Percentiles rank a stretch among this genome's conserved stretches.
Evolutionary conservation across 2,888 invertebrate species (phyloP).

Genomic region (Pyrrhia umbra): DNA sequence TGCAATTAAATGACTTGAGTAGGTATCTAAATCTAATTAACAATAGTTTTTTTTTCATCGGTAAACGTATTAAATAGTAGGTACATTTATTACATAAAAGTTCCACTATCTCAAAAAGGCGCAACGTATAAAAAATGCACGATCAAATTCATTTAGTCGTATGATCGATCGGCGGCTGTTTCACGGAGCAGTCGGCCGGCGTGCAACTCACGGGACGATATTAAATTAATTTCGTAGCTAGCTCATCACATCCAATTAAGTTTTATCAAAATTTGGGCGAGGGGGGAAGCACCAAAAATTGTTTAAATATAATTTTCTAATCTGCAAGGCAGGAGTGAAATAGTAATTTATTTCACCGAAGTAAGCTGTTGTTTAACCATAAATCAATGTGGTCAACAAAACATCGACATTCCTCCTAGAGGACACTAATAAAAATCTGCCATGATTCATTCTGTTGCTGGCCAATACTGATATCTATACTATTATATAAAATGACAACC

Average conservation of each 20-base stretch:
- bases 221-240: constrained; percentile 31
- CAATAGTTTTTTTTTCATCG: too few relatives aligned
- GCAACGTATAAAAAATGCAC: constrained; percentile 24
- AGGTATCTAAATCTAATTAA: too few relatives aligned
- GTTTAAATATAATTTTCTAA: too few relatives aligned
- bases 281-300: neutral
- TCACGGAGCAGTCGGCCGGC: neutral
- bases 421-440: neutral
- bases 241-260: neutral
- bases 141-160: constrained; percentile 23
- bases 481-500: too few relatives aligned
- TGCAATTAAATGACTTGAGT: too few relatives aligned
- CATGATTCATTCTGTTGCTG: neutral
- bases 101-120: constrained; percentile 16
- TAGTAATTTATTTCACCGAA: too few relatives aligned
- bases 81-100: too few relatives aligned
- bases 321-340: too few relatives aligned
- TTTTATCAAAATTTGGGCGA: neutral
- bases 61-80: too few relatives aligned
- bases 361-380: neutral
- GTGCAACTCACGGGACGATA: constrained; percentile 27
- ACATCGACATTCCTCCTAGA: neutral
- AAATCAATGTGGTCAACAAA: neutral
- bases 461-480: neutral
- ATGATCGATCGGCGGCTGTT: constrained; percentile 23